phyloP scores from a whole-genome alignment of 2,888 invertebrate species.

The Oligia latruncula region DNA sequence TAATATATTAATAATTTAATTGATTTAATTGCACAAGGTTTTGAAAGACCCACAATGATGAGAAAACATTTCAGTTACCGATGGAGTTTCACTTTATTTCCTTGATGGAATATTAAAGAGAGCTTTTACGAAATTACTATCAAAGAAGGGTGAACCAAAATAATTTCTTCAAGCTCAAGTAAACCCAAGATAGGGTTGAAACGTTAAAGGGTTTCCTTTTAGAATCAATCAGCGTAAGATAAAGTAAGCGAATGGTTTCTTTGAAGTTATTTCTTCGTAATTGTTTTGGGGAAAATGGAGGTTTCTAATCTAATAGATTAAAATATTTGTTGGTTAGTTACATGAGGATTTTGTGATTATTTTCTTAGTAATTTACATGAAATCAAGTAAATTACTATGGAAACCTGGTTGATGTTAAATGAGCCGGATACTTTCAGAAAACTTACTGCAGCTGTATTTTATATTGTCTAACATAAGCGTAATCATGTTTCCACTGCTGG shows the following conservation, averaged over 20 bases:
- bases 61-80: neutral
- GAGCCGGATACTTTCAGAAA: neutral
- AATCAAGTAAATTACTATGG: neutral
- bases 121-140: constrained; percentile 16
- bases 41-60: too few species aligned
- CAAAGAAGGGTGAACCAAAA: constrained; percentile 5
- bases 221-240: constrained; percentile 16
- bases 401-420: neutral
- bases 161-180: neutral
- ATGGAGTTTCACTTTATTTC: neutral
- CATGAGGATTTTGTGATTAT: too few species aligned
- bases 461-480: neutral
- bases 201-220: constrained; percentile 24
- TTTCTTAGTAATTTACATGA: too few species aligned
- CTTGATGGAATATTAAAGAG: constrained; percentile 1
- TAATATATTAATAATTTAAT: too few species aligned
- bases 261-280: constrained; percentile 13
- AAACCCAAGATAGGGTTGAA: neutral
- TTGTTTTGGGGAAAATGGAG: neutral
- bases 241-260: constrained; percentile 10
- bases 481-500: too few species aligned
- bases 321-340: neutral
- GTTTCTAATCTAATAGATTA: neutral
- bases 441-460: neutral
- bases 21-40: neutral